phyloP scores from a whole-genome alignment of 1,140 invertebrate species.

The Saccostrea echinata region DNA sequence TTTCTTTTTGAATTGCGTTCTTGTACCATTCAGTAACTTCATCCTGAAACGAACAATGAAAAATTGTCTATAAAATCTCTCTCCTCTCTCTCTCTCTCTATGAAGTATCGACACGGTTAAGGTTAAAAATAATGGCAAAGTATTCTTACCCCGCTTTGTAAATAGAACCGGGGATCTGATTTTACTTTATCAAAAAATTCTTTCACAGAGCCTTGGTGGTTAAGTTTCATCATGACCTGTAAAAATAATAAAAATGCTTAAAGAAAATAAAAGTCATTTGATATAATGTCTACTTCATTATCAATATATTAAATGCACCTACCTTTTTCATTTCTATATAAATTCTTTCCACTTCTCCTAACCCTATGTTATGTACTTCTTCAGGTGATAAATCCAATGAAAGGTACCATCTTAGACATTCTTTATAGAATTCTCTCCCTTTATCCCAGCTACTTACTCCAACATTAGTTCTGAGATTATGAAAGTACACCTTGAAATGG shows the following conservation, averaged over 20 bases:
- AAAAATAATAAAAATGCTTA: neutral
- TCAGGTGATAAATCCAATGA: slow-evolving; percentile 74
- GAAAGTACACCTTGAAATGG: neutral
- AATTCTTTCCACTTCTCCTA: slow-evolving; percentile 78
- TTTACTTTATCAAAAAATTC: slow-evolving; percentile 50
- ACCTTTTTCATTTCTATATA: slow-evolving; percentile 76
- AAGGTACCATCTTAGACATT: slow-evolving; percentile 79
- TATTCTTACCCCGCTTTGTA: slow-evolving; percentile 58
- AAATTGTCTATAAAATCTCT: no score
- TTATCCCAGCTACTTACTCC: slow-evolving; percentile 72
- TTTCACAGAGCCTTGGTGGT: slow-evolving; percentile 44
- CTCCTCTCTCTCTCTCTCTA: no score
- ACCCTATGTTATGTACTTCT: slow-evolving; percentile 78
- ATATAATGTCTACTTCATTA: no score
- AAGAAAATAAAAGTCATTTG: neutral
- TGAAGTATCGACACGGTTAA: no score
- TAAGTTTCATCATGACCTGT: slow-evolving; percentile 52
- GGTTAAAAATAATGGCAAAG: neutral
- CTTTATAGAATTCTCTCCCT: slow-evolving; percentile 77
- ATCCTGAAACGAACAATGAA: slow-evolving; percentile 53
- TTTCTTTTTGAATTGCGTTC: slow-evolving; percentile 72
- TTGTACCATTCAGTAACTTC: slow-evolving; percentile 73
- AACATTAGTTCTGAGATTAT: neutral
- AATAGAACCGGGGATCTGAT: slow-evolving; percentile 55
- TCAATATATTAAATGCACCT: neutral